A percentile compares a stretch with the other conserved stretches of the same genome.
Evolutionary conservation across 2,113 vertebrate genomes (phyloP).

Genomic region (Gymnocephalus cernua): DNA sequence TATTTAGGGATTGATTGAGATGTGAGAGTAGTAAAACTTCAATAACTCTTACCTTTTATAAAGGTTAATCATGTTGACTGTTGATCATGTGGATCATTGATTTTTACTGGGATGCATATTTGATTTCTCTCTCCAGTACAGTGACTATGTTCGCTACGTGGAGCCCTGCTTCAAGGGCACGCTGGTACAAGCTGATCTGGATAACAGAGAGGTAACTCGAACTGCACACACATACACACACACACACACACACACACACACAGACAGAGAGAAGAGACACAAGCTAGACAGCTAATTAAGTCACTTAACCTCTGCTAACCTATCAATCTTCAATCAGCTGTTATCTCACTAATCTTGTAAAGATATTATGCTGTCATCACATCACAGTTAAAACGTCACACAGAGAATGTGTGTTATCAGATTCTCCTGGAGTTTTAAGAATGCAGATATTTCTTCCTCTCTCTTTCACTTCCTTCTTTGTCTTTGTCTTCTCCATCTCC

Average conservation of each 20-base stretch:
- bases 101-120: slow-evolving; percentile 14
- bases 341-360: slow-evolving; percentile 40
- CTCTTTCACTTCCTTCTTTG: background rate
- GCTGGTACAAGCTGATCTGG: slow-evolving; percentile 94
- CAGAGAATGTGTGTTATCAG: background rate
- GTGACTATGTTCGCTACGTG: slow-evolving; percentile 93
- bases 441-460: background rate
- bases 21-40: background rate
- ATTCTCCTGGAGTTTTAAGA: background rate
- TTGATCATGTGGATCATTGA: background rate
- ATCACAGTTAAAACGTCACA: slow-evolving; percentile 39
- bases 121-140: slow-evolving; percentile 86
- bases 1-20: background rate
- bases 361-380: slow-evolving; percentile 26
- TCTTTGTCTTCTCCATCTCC: background rate
- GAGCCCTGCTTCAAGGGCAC: slow-evolving; percentile 97
- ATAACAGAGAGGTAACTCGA: slow-evolving; percentile 93
- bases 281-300: slow-evolving; percentile 56
- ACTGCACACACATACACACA: background rate
- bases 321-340: slow-evolving; percentile 31
- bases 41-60: background rate
- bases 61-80: background rate
- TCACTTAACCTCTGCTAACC: slow-evolving; percentile 46
- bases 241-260: slow-evolving; percentile 41
- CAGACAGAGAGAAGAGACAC: background rate